Conservation (phyloP, 2,113 vertebrate genomes). For the Hylia prasina region DNA sequence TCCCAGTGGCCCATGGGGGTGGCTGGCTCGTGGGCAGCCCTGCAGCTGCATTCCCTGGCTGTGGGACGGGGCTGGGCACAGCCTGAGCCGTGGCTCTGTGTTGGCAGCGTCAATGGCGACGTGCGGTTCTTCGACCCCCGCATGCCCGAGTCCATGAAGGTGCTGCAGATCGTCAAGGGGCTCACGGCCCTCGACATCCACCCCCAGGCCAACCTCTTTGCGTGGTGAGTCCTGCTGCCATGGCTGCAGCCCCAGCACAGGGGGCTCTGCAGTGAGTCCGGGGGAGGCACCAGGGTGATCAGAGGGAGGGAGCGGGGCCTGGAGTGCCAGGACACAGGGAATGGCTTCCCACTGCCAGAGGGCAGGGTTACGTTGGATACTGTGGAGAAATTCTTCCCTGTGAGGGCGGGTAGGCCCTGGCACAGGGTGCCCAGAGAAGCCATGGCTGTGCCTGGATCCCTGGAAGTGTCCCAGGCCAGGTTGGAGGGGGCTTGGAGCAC, state of each 20-base stretch:
- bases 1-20: rapidly evolving
- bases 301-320: neutral
- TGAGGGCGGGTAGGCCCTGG: neutral
- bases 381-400: neutral
- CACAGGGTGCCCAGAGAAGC: neutral
- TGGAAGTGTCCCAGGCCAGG: neutral
- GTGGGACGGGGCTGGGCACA: rapidly evolving
- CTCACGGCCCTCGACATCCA: slow-evolving; percentile 95
- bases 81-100: neutral
- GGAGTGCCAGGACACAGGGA: neutral
- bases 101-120: slow-evolving; percentile 89
- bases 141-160: slow-evolving; percentile 86
- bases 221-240: slow-evolving; percentile 79
- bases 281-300: neutral
- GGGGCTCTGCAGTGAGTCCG: neutral
- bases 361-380: neutral
- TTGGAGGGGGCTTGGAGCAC: rapidly evolving
- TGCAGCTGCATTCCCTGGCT: rapidly evolving
- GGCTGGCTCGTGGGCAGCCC: rapidly evolving
- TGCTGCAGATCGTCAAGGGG: slow-evolving; percentile 94
- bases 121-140: slow-evolving; percentile 93
- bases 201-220: slow-evolving; percentile 92
- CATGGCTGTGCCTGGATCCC: neutral
- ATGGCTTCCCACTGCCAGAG: neutral
- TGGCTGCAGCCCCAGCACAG: neutral